Evolutionary conservation across 1,140 invertebrate genomes (phyloP).

Genomic region (Aplysia californica): DNA sequence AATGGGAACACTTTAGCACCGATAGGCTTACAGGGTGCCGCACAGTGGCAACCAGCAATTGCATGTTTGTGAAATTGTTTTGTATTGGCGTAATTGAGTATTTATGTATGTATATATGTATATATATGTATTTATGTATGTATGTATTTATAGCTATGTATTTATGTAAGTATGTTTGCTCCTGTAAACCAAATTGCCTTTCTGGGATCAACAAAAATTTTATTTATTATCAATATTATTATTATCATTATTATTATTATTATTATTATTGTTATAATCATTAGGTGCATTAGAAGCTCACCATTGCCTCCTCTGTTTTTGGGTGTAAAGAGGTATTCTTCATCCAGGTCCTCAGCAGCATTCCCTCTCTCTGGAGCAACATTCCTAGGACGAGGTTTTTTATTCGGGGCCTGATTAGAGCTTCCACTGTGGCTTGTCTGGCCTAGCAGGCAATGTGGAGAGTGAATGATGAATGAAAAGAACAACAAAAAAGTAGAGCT

Average conservation of each 20-base stretch:
- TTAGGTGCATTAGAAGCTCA: background rate
- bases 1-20: too few species aligned
- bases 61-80: constrained; percentile 2
- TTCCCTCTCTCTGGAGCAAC: constrained; percentile 49
- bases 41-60: constrained; percentile 26
- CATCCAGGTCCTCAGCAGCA: constrained; percentile 39
- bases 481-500: background rate
- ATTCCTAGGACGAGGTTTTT: constrained; percentile 25
- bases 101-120: too few species aligned
- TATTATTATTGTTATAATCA: too few species aligned
- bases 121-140: too few species aligned
- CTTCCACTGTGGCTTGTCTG: background rate
- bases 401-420: background rate
- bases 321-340: constrained; percentile 50
- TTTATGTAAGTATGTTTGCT: too few species aligned
- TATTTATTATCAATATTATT: too few species aligned
- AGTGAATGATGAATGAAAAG: background rate
- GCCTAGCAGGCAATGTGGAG: background rate
- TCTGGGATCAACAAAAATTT: too few species aligned
- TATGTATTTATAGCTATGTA: too few species aligned
- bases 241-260: too few species aligned
- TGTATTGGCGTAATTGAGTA: constrained; percentile 24
- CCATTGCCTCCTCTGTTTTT: constrained; percentile 11
- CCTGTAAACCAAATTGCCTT: too few species aligned
- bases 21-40: constrained; percentile 27